Evolutionary conservation across 2,797 vertebrate genomes (phyloP), one percentile per base, ranked within the genome.

Genomic region (Tamandua tetradactyla): DNA sequence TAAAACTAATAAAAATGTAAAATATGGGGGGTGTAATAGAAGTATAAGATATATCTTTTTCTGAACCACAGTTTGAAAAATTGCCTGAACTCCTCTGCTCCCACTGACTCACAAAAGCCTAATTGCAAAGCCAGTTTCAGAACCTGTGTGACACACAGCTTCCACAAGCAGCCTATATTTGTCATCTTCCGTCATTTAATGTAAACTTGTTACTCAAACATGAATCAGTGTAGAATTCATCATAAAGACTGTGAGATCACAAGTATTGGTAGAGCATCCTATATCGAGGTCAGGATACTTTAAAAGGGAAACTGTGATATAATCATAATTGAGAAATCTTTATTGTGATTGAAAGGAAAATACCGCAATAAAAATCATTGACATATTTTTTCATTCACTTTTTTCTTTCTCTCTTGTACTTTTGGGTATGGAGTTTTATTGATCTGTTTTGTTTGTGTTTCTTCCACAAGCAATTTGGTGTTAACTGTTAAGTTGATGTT

Each of bases 11-110:
- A 80, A n/a, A 96, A 93, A 89, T 55, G 47, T 13, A 82, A 69
- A 13, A 81, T 20, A 40, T 0, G 2, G 69, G 49, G n/a, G n/a
- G 11, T 47, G 44, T 47, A 47, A 47, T 47, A 47, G 44, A 96
- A 93, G 88, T 52, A 55, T 12, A 81, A 72, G 17, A 80, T 75
- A 2, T 66, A 47, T 78, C 59, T 93, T 71, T 74, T 78, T 79
- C 47, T 86, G 75, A 94, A 76, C 95, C 6, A 37, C 68, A 94
- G 76, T 81, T 87, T 82, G 57, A 86, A 95, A 79, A 92, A 64
- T 40, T 96, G 59, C 22, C 25, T 64, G 42, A 85, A 68, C 57
- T 91, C 64, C 13, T 91, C 89, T 59, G 64, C 27, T 47, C 59
- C 20, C 80, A 15, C 47, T 95, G 86, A 91, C n/a, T 89, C 47